phyloP scores from a whole-genome alignment of 2,888 invertebrate genomes.

The Phaedon cochleariae region DNA sequence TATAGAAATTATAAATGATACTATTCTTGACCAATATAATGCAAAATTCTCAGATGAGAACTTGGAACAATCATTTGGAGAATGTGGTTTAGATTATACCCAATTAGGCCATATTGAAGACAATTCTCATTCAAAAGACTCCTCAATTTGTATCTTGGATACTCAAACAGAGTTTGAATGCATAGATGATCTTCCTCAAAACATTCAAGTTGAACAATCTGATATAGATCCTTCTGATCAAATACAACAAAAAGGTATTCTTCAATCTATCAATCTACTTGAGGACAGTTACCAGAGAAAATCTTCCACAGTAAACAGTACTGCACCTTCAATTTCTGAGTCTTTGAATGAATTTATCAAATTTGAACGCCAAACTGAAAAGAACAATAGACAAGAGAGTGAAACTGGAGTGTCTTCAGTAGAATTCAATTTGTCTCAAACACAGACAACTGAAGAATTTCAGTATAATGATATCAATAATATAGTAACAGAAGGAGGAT shows the following conservation, averaged over 20 bases:
- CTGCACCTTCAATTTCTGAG: neutral
- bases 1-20: constrained; percentile 33
- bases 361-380: neutral
- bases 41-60: too few relatives aligned
- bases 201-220: neutral
- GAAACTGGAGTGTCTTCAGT: neutral
- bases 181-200: neutral
- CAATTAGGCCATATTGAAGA: neutral
- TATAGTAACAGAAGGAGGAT: neutral
- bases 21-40: too few relatives aligned
- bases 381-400: neutral
- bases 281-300: constrained; percentile 1
- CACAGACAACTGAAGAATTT: neutral
- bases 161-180: constrained; percentile 11
- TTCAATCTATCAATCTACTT: constrained; percentile 2
- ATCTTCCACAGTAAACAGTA: neutral
- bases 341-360: constrained; percentile 3
- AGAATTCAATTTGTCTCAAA: neutral
- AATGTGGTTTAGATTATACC: constrained; percentile 6
- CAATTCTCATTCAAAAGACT: constrained; percentile 15
- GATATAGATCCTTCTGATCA: neutral
- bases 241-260: neutral
- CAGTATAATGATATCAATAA: neutral
- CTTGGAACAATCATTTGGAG: neutral
- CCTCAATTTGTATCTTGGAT: constrained; percentile 25